phyloP scores from a whole-genome alignment of 2,113 vertebrate species.

The Megalops atlanticus region DNA sequence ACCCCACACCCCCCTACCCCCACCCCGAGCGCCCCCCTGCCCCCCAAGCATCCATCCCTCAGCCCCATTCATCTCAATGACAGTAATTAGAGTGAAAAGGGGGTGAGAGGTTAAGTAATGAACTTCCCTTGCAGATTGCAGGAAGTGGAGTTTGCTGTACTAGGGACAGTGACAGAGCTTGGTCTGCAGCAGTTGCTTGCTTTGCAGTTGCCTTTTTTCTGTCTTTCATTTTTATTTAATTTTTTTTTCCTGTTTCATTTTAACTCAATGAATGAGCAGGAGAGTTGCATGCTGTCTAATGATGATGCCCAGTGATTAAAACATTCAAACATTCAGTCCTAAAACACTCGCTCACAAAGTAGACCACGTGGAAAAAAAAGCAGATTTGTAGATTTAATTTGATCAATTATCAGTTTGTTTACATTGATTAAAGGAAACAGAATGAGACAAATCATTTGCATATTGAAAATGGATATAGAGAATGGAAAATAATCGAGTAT shows the following conservation, averaged over 20 bases:
- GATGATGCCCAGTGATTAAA: no score
- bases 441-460: no score
- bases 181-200: neutral
- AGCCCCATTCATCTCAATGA: conserved; percentile 21
- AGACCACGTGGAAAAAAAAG: no score
- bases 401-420: no score
- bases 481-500: no score
- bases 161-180: neutral
- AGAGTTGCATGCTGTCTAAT: no score
- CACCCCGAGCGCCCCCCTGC: neutral
- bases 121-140: conserved; percentile 38
- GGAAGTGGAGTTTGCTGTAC: conserved; percentile 13
- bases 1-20: neutral
- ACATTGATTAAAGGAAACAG: no score
- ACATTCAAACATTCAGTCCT: no score
- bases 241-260: neutral
- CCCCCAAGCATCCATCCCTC: neutral
- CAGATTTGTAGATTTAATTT: no score
- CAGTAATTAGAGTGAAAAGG: conserved; percentile 16
- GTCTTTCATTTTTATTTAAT: neutral
- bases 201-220: neutral
- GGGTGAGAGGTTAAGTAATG: conserved; percentile 35
- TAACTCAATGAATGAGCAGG: no score
- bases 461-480: no score
- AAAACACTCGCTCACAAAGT: no score